A percentile compares a stretch with the other conserved stretches of the same genome.
phyloP scores from a whole-genome alignment of 1,140 invertebrate species.

The Notospermus geniculatus region DNA sequence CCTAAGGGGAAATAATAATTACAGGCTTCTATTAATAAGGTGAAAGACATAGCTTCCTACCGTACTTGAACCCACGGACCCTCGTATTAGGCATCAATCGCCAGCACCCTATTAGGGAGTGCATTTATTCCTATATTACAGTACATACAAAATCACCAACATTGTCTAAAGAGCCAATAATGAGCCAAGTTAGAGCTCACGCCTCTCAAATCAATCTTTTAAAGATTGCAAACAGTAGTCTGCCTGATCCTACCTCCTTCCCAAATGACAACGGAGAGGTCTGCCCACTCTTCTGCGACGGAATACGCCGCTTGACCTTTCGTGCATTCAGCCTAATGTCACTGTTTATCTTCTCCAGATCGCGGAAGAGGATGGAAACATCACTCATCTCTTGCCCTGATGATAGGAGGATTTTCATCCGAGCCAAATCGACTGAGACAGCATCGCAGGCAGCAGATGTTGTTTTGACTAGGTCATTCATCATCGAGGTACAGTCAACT shows the following conservation, averaged over 20 bases:
- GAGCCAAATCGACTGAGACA: conserved; percentile 67
- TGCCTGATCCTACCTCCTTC: conserved; percentile 49
- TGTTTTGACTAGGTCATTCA: conserved; percentile 66
- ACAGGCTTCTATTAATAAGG: no score
- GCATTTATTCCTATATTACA: no score
- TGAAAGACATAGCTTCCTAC: no score
- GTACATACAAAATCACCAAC: no score
- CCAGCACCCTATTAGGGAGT: no score
- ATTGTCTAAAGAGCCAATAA: no score
- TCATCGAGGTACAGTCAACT: conserved; percentile 64
- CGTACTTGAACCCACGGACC: no score
- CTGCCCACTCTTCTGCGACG: conserved; percentile 35
- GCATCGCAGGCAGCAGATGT: conserved; percentile 69
- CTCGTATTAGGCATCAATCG: no score
- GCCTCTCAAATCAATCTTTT: no score
- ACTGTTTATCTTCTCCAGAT: conserved; percentile 71
- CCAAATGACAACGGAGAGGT: conserved; percentile 52
- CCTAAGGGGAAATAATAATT: no score
- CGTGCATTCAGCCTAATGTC: conserved; percentile 81
- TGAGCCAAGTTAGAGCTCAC: no score
- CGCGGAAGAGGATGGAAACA: conserved; percentile 71
- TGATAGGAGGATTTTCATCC: conserved; percentile 62
- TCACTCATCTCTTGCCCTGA: conserved; percentile 64
- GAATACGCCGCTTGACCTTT: conserved; percentile 55
- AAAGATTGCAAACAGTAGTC: no score